Base-by-base conservation (phyloP, 2,888 invertebrate species). In the Apoda limacodes region DNA sequence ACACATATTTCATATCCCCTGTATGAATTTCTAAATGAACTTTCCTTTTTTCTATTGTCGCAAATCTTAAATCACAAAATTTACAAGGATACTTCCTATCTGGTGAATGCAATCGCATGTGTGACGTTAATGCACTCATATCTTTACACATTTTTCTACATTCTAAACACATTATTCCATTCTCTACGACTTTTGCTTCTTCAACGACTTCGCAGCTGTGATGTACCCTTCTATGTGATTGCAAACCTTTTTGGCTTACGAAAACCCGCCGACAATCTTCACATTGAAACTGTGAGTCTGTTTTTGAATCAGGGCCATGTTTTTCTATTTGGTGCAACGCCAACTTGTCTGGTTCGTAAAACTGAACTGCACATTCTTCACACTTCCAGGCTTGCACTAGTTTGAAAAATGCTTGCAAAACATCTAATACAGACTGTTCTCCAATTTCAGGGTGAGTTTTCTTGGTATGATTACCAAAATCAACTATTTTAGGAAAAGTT, bases 341-440 rank as follows among this genome's bases (percentile, higher is more conserved):
- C 6, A 80, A 45, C 37, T 76, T 75, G 25, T 78, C 76, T 0
- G 75, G 70, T 39, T 75, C 70, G 9, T 72, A 65, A 27, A 78
- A 78, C 34, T 80, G 78, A 6, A 68, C 29, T 1, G 65, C 65
- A 25, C 80, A 80, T 24, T 71, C 74, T n/a, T 75, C 72, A 27
- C 80, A 80, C 40, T 76, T 80, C 80, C 80, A 80, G n/a, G 74
- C 74, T 40, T 70, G 62, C 0, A 74, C 66, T 19, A 80, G 39
- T 37, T 64, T 68, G 0, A 74, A 71, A 32, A 76, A 76, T 0
- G 78, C 76, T 51, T 75, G 71, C 0, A 80, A 43, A 2, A 75
- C 74, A 31, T 75, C 67, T 20, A 80, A 40, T 2, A 78, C 72
- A 0, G 70, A 67, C 27, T 72, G 64, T 0, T 69, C 69, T 44